Evolutionary conservation across 2,797 vertebrate species (phyloP), one percentile per base, ranked within the genome.

Genomic region (Pelobates cultripes): DNA sequence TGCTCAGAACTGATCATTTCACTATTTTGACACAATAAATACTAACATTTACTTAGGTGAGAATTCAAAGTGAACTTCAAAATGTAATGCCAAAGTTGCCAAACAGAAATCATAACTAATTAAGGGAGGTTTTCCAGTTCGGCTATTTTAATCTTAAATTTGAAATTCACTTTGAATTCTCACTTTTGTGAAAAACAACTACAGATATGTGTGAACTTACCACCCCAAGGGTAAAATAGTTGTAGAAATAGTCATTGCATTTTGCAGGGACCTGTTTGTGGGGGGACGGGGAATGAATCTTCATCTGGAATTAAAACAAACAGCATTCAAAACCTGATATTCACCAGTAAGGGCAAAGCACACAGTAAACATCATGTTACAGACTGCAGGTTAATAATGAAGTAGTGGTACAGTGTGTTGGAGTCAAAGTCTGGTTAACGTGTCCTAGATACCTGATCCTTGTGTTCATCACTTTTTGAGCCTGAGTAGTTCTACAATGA

Each of bases 181-280:
- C 28, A 28, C 28, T 28, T 28, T 28, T 28, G 28, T 28, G 28
- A 28, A 28, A 28, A 28, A 28, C 28, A 1, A 28, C 28, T 28
- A 28, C 28, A 28, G 28, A 28, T 2, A 28, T 28, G 28, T 28
- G 47, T 3, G 2, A 51, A 97, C 98, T 89, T 91, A 99, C 98
- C 97, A 99, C 95, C 90, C 98, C 98, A 1, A 99, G 96, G 14
- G 97, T 98, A 92, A 97, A 99, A 89, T 98, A 99, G 91, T 99
- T 99, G 94, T 97, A 99, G 93, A 97, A 99, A 95, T 98, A 99
- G 95, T 99, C 98, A 82, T 99, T 99, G 94, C 98, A 99, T 93
- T 99, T 99, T 6, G 98, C 98, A 57, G 97, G 96, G 86, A 99
- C 97, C 90, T 99, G 97, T 90, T 99, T 99, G 91, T 99, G 97